Base-by-base conservation (phyloP, 1,140 invertebrate genomes). In the Drosophila takahashii region DNA sequence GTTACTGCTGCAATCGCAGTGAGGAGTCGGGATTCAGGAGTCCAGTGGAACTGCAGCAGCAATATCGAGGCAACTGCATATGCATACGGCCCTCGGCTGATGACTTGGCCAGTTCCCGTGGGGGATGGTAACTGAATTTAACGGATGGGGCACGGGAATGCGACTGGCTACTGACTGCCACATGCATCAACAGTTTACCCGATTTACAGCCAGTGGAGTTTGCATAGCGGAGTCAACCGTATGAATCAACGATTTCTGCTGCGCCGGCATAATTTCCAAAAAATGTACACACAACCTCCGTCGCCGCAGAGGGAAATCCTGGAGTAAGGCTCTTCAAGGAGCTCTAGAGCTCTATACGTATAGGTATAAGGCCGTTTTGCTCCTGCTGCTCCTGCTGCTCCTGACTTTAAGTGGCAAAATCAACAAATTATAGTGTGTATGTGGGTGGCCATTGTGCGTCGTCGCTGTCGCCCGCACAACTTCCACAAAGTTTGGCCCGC, bases 231-330 rank as follows among this genome's bases (percentile, higher is more conserved):
- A 89, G 79, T 89, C 84, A 77, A 89, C 67, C 84, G 84, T 67
- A 89, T 89, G 84, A 89, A 89, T 89, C 84, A 89, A 89, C 85
- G 79, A 89, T 84, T 89, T 84, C 79, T 89, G 84, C 84, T 54
- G 77, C 53, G 73, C 73, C 64, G 69, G 69, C 84, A 89, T 89
- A 89, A 89, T 87, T 87, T 89, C 84, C 71, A 62, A 79, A 77
- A 83, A 67, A 78, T 61, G 50, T 60, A 48, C 53, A 76, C 52
- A 72, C 50, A 64, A 50, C 34, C 36, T 48, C 18, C 10, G 22
- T 22, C 3, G 8, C 8, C 7, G n/a, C 11, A 22, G n/a, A 39
- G 45, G 36, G 3, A 27, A 4, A 29, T 27, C 22, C 37, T 4
- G 32, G 27, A 29, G 15, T 10, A 10, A 8, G 16, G 56, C 45